Conservation (phyloP, 1,140 invertebrate genomes). For the Centruroides sculpturatus region DNA sequence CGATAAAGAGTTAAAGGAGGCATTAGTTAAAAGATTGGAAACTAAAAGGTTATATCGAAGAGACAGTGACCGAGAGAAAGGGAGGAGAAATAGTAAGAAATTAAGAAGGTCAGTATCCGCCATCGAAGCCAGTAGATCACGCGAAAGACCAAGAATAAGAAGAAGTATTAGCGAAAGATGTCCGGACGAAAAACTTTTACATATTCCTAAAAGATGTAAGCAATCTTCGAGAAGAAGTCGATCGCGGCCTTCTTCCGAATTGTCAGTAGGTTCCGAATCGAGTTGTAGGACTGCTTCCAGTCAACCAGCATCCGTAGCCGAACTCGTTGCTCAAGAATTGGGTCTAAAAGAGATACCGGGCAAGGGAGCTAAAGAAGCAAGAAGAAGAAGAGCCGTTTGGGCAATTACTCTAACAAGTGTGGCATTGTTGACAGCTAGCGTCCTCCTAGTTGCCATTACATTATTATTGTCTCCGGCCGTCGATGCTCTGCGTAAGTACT, state of each 20-base stretch:
- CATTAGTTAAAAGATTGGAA: too few species aligned
- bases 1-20: too few species aligned
- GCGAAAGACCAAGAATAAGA: constrained; percentile 1
- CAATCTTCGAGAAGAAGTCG: constrained; percentile 1
- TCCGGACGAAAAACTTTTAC: background rate
- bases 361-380: constrained; percentile 5
- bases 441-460: constrained; percentile 20
- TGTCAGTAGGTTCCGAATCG: too few species aligned
- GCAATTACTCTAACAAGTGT: constrained; percentile 3
- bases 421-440: constrained; percentile 2
- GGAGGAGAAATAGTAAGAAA: background rate
- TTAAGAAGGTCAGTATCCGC: constrained; percentile 4
- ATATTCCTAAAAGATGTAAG: background rate
- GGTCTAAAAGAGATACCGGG: constrained; percentile 6
- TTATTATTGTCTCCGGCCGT: constrained; percentile 17
- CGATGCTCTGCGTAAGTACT: constrained; percentile 18
- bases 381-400: constrained; percentile 2
- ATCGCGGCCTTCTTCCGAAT: too few species aligned
- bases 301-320: background rate
- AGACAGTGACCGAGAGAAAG: too few species aligned
- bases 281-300: too few species aligned
- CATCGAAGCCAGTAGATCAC: constrained; percentile 1
- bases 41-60: too few species aligned
- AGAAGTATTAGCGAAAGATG: constrained; percentile 12
- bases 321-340: constrained; percentile 7